Evolutionary conservation across 2,797 vertebrate genomes (phyloP), one percentile per base, ranked within the genome.

Genomic region (Acridotheres tristis): DNA sequence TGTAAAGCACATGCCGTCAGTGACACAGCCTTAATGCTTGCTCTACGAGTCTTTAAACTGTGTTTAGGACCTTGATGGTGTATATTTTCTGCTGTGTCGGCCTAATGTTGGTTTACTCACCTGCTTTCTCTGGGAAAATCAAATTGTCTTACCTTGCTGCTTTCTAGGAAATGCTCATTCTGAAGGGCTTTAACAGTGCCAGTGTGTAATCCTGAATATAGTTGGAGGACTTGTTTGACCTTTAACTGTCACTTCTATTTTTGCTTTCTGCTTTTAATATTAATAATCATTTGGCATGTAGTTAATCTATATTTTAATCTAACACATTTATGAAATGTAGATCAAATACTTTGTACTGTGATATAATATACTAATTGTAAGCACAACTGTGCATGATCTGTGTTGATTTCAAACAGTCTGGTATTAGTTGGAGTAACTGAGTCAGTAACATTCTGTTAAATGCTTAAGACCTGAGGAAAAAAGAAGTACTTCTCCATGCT

Each of bases 201-300:
- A 86, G 36, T 69, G 20, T 87, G 34, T 48, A 94, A 80, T 82
- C 53, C 20, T 30, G 45, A 69, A 25, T 90, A 21, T 66, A 71
- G 63, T 90, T 89, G 69, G 61, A 91, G 93, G 85, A 91, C 91
- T 96, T 93, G 75, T 93, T 96, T 97, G 96, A 97, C 94, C 94
- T 97, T 93, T 97, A 96, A 72, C 47, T 94, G 76, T 86, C 92
- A 65, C 57, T 89, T 79, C 59, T 89, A 36, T 91, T 96, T 93
- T 91, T 97, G 42, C 50, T 67, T 83, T 91, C 65, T 88, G 20
- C 48, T 59, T 93, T 89, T 88, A 90, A 78, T 91, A 38, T 91
- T 94, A 78, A 73, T 79, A 73, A 57, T 89, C 1, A 23, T 63
- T 92, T 84, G 77, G 34, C 25, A 4, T n/a, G 48, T 67, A 62